Base-by-base conservation (phyloP, 2,888 invertebrate species). In the Aspidiotus rigidus region DNA sequence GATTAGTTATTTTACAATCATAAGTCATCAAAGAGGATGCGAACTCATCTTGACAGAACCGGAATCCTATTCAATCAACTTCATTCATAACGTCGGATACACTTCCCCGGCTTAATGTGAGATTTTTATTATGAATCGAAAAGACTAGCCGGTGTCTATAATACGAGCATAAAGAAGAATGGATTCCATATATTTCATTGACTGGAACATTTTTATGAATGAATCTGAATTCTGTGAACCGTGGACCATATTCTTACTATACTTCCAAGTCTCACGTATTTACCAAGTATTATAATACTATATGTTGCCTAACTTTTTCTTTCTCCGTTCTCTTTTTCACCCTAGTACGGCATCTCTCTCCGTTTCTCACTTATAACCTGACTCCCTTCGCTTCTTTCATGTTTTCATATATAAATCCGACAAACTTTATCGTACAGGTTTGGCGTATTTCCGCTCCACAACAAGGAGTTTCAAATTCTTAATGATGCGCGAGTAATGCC, bases 1-100 rank as follows among this genome's bases (percentile, higher is more conserved):
- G 28, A 28, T 16, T 59, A 59, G 59, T 59, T 59, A 59, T 59
- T 59, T 59, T 39, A 59, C 39, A 59, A 59, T 28, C 59, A 9
- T 59, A 59, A 59, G 59, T 59, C 59, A 59, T 59, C 59, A 39
- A 10, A 13, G 59, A 59, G 28, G 59, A 17, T 59, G 59, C 59
- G 59, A 59, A 59, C 59, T 59, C 59, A 59, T 59, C 59, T 59
- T 59, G 59, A 59, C 39, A 59, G 39, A 59, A 59, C 59, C 59
- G 59, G 59, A 59, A 59, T 39, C 39, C 59, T 59, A 59, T 59
- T 59, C 59, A 59, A 59, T 59, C 59, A 59, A 39, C 28, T 59
- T 59, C 59, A 59, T 59, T 59, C 59, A 59, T 59, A 59, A 59
- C 28, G 28, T 59, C 28, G 16, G 17, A 49, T 49, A 49, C n/a